A percentile compares a stretch with the other conserved stretches of the same genome.
Conservation (phyloP, 30 jellyfish, hydroid and myxozoan genomes). For the Pelagia noctiluca region DNA sequence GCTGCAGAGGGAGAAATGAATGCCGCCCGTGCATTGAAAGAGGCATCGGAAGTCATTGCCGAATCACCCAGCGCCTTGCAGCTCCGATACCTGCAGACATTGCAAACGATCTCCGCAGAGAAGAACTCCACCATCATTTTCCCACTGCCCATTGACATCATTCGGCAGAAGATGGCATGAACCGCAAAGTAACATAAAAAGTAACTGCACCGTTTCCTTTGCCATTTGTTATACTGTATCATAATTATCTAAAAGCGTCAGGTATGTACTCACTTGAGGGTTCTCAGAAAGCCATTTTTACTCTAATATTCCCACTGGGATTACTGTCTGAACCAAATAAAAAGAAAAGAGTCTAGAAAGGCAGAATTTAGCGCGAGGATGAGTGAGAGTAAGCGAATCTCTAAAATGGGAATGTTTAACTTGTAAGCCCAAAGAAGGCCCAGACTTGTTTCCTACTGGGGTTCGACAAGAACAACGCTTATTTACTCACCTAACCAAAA, state of each 20-base stretch:
- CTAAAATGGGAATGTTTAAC: too few relatives aligned
- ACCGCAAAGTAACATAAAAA: not conserved
- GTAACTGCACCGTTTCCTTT: not conserved
- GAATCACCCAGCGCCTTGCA: constrained; percentile 97
- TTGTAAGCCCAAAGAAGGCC: too few relatives aligned
- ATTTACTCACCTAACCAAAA: too few relatives aligned
- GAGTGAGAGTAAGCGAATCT: too few relatives aligned
- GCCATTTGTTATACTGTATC: not conserved
- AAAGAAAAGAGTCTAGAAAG: too few relatives aligned
- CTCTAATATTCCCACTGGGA: not conserved
- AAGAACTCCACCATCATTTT: constrained; percentile 91
- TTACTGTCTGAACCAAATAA: too few relatives aligned
- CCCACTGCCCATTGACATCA: constrained; percentile 90
- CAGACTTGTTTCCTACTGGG: too few relatives aligned
- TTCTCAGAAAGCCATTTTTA: too few relatives aligned
- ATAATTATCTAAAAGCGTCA: too few relatives aligned
- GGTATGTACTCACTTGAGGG: too few relatives aligned
- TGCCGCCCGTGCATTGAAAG: constrained; percentile 94
- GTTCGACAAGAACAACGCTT: too few relatives aligned
- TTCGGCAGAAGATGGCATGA: constrained; percentile 12
- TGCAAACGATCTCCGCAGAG: constrained; percentile 96
- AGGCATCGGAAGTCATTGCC: constrained; percentile 88
- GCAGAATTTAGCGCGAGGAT: too few relatives aligned
- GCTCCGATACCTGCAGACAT: constrained; percentile 94
- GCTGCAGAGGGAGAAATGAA: constrained; percentile 99